A percentile compares a stretch with the other conserved stretches of the same genome.
phyloP scores from a whole-genome alignment of 1,140 invertebrate species.

The Drosophila navojoa region DNA sequence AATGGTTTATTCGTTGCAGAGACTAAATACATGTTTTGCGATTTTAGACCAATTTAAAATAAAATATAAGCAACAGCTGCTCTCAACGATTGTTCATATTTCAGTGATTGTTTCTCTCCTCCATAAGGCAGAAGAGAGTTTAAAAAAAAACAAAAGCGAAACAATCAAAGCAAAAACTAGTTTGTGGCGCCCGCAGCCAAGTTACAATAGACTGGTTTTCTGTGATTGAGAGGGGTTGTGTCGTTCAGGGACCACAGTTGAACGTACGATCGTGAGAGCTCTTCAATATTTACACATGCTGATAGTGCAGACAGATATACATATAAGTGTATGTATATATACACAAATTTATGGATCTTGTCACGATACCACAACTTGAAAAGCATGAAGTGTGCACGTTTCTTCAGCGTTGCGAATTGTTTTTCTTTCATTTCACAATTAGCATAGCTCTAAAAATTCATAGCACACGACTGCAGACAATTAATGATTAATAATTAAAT shows the following conservation, averaged over 20 bases:
- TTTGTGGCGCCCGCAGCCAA: constrained; percentile 54
- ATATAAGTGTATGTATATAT: background rate
- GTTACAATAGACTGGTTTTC: constrained; percentile 62
- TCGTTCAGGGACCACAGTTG: constrained; percentile 55
- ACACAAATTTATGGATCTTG: constrained; percentile 24
- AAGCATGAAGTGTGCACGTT: constrained; percentile 8
- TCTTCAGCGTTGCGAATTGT: background rate
- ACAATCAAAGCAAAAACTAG: constrained; percentile 47
- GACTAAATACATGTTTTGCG: background rate
- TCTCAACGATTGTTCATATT: constrained; percentile 10
- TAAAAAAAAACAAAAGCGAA: constrained; percentile 20
- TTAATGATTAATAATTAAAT: constrained; percentile 23
- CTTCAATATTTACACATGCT: constrained; percentile 45
- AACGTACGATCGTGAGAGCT: constrained; percentile 49
- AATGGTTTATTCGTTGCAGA: background rate
- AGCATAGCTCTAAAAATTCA: constrained; percentile 18
- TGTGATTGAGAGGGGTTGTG: constrained; percentile 3
- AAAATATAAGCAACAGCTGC: no score
- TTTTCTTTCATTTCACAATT: background rate
- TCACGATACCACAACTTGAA: constrained; percentile 37
- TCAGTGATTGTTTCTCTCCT: constrained; percentile 1
- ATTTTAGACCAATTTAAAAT: no score
- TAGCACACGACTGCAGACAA: constrained; percentile 6
- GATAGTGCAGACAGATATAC: constrained; percentile 38
- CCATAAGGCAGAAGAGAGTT: background rate